Conservation (phyloP, 2,797 vertebrate genomes). For the Fundulus diaphanus region DNA sequence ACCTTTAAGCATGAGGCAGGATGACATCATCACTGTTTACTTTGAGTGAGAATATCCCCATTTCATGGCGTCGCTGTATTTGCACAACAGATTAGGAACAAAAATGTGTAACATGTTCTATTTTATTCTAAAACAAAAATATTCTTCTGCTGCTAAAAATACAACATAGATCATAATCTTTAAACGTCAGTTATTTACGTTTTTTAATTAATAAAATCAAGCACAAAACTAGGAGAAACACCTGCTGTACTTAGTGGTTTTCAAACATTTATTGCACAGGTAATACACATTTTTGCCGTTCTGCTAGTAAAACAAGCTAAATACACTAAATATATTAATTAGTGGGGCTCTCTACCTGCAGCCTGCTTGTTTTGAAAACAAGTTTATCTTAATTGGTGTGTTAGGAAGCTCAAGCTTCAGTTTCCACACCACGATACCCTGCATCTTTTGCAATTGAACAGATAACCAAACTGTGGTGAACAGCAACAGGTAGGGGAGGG, state of each 20-base stretch:
- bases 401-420: background rate
- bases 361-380: too few relatives aligned
- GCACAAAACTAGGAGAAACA: too few relatives aligned
- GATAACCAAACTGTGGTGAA: background rate
- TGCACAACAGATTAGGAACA: background rate
- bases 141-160: too few relatives aligned
- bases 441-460: background rate
- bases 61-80: background rate
- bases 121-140: background rate
- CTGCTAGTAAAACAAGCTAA: too few relatives aligned
- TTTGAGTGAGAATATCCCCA: background rate
- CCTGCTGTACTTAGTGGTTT: too few relatives aligned
- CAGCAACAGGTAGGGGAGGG: background rate
- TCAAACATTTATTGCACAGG: too few relatives aligned
- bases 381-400: background rate
- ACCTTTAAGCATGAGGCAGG: background rate
- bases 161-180: too few relatives aligned
- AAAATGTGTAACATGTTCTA: background rate
- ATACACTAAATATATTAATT: too few relatives aligned
- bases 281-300: too few relatives aligned
- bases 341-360: too few relatives aligned
- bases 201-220: too few relatives aligned
- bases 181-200: too few relatives aligned
- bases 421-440: background rate
- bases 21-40: background rate